phyloP scores from a whole-genome alignment of 2,888 invertebrate genomes.

The Leptopilina syphax region DNA sequence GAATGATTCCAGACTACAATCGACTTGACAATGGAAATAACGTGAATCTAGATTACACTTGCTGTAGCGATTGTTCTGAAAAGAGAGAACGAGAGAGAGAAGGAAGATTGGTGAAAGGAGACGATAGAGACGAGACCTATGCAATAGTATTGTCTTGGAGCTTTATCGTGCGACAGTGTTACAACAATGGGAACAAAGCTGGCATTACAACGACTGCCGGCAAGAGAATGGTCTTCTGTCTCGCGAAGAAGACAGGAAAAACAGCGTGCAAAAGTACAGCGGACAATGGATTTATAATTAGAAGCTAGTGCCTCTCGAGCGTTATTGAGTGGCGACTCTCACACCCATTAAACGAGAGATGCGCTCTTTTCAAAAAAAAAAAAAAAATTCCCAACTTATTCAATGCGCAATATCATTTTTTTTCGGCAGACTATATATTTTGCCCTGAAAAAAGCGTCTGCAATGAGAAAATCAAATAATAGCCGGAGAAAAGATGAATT shows the following conservation, averaged over 20 bases:
- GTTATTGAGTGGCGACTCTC: slow-evolving; percentile 32
- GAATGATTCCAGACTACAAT: slow-evolving; percentile 26
- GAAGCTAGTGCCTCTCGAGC: slow-evolving; percentile 19
- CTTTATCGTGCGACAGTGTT: slow-evolving; percentile 73
- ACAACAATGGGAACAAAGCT: slow-evolving; percentile 70
- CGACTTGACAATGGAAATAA: slow-evolving; percentile 21
- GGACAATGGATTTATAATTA: slow-evolving; percentile 68
- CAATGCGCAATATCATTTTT: too few species aligned
- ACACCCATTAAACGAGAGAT: background rate
- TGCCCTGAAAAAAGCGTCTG: too few species aligned
- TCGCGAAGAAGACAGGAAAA: slow-evolving; percentile 58
- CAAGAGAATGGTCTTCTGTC: slow-evolving; percentile 63
- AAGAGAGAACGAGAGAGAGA: slow-evolving; percentile 8
- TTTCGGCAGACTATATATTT: too few species aligned
- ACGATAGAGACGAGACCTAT: slow-evolving; percentile 63
- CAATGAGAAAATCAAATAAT: too few species aligned
- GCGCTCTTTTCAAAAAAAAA: background rate
- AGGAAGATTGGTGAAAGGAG: slow-evolving; percentile 41
- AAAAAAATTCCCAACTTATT: background rate
- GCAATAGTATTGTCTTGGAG: slow-evolving; percentile 67
- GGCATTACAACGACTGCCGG: slow-evolving; percentile 68
- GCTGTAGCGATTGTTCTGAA: slow-evolving; percentile 30
- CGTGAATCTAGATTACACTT: slow-evolving; percentile 37
- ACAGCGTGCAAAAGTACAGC: slow-evolving; percentile 67
- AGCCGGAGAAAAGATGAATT: too few species aligned